These are phyloP conservation scores for Labeo rohita DNA, from an alignment of 2,113 vertebrate genomes.

Conservation along the genomic window DNA sequence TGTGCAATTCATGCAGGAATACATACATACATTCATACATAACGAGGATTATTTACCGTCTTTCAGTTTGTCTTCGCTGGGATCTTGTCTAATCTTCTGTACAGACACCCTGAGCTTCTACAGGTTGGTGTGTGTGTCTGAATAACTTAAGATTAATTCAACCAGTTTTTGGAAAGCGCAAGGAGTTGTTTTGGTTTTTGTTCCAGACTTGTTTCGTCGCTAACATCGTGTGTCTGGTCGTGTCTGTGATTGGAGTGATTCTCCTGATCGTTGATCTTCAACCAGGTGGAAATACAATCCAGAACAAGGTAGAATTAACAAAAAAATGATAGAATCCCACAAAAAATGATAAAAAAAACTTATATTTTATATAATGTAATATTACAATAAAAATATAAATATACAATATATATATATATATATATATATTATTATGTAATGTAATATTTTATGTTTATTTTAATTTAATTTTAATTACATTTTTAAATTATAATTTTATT, in stretches of 20 bases:
- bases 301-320: conserved; percentile 20
- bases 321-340: background rate
- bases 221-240: conserved; percentile 62
- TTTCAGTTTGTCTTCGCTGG: conserved; percentile 72
- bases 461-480: no score
- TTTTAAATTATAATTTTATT: no score
- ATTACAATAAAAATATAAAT: no score
- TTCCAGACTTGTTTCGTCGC: conserved; percentile 62
- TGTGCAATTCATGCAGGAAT: background rate
- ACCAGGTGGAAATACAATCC: rapidly evolving
- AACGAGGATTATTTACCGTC: background rate
- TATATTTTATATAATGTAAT: no score
- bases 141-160: background rate
- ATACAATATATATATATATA: no score
- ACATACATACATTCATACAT: background rate
- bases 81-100: conserved; percentile 64
- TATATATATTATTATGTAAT: no score
- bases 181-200: background rate
- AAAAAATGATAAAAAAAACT: no score
- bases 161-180: background rate
- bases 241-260: conserved; percentile 48
- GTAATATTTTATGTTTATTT: no score
- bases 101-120: conserved; percentile 67
- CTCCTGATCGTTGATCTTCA: conserved; percentile 66
- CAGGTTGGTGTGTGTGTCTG: conserved; percentile 51